Base-by-base conservation (phyloP, 2,797 vertebrate species). In the Spinus olivaceus region DNA sequence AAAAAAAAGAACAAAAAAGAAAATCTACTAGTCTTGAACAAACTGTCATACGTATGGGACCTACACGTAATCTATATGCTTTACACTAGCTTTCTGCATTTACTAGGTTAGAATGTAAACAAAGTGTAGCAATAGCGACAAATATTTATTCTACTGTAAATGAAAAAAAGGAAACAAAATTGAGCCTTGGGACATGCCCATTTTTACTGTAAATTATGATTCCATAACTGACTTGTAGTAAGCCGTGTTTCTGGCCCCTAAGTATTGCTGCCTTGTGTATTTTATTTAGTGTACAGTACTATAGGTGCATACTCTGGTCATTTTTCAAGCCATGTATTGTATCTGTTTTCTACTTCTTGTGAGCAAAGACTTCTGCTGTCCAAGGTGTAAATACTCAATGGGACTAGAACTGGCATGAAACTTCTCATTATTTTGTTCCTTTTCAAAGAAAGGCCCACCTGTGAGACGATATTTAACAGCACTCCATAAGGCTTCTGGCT, bases 61-160 rank as follows among this genome's bases (percentile, higher is more conserved):
- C 99, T 99, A 99, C 99, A 99, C 98, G 98, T 99, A 99, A 98
- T 99, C 99, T 98, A 98, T 99, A 98, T 98, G 99, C 99, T 99
- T 99, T 99, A 99, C 99, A 99, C 98, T 99, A 98, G 99, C 99
- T 99, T 99, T 99, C 98, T 98, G 99, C 99, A 99, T 99, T 98
- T 98, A 98, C 98, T 98, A 99, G 98, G 98, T 99, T 99, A 99
- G 99, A 99, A 99, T 99, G 99, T 99, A 99, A 99, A 99, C 98
- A 84, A 98, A 98, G 98, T 98, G 99, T 99, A 99, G 99, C 99
- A 99, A 99, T 99, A 99, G 99, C 97, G 95, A 97, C 98, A 98
- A 97, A 98, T 99, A 99, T 99, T 99, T 99, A 99, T 99, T 99
- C 99, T 99, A 99, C 98, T 99, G 99, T 99, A 99, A 99, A 99